Base-by-base conservation (phyloP, 2,797 vertebrate genomes). In the Lateolabrax maculatus region DNA sequence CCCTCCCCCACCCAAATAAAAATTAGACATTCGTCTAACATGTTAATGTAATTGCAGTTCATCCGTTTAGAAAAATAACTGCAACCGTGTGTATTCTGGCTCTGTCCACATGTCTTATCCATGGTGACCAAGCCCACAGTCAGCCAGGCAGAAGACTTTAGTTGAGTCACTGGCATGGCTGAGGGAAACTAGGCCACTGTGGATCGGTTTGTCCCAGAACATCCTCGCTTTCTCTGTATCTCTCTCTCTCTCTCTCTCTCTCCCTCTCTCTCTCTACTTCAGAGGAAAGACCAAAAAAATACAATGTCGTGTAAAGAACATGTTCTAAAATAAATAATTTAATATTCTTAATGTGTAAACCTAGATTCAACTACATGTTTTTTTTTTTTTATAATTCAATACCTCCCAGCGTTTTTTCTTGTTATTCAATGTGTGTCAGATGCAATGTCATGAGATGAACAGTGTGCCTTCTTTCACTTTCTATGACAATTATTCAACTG, bases 101-200 rank as follows among this genome's bases (percentile, higher is more conserved):
- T 87, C 63, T 36, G 55, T 88, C 75, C 81, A 80, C 83, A 85
- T 76, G 87, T 84, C 76, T 88, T 80, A 85, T 85, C 85, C 75
- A 83, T 58, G 72, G 77, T 80, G 85, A 88, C 81, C 88, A 77
- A 85, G 80, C 82, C 83, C 68, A 84, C 86, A 91, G 82, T 84
- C 91, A 88, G 84, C 86, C 84, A 89, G 87, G 92, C 92, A 92
- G 90, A 94, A 93, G 92, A 90, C 88, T 90, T 87, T 77, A 83
- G 92, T 87, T 93, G 91, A 94, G 89, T 94, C 91, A 93, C 82
- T 80, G 84, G 84, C 88, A 85, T 60, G 74, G 84, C 88, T 70
- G 74, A 87, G 82, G 77, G 84, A 93, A 94, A 94, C 84, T 93
- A 93, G 92, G 93, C 90, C 94, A 92, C 77, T 58, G 85, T 87